These are phyloP conservation scores for Tipula confusa DNA, from an alignment of 2,888 invertebrate species.

Conservation along the genomic window DNA sequence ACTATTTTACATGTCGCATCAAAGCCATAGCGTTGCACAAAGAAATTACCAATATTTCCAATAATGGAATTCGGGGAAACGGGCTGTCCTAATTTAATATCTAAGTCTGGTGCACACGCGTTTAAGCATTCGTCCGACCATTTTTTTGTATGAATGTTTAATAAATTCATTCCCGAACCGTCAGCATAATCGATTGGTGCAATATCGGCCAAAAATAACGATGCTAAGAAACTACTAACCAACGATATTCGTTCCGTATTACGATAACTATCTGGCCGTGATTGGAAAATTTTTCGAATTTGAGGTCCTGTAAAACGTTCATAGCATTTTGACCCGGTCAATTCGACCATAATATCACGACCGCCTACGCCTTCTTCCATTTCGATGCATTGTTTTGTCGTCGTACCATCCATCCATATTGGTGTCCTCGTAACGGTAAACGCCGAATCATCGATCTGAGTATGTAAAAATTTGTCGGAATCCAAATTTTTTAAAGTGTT, in stretches of 20 bases:
- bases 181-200: conserved; percentile 90
- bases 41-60: conserved; percentile 73
- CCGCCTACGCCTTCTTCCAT: conserved; percentile 79
- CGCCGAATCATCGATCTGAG: conserved; percentile 68
- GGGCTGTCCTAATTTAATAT: conserved; percentile 67
- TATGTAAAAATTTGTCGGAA: conserved; percentile 71
- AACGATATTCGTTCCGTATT: conserved; percentile 84
- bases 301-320: conserved; percentile 81
- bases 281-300: conserved; percentile 81
- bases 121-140: conserved; percentile 75
- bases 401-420: conserved; percentile 90
- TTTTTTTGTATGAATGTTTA: conserved; percentile 70
- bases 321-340: conserved; percentile 50
- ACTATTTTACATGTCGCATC: conserved; percentile 71
- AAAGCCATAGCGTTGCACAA: conserved; percentile 83
- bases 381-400: conserved; percentile 64
- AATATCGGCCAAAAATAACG: conserved; percentile 78
- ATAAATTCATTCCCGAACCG: conserved; percentile 93
- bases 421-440: conserved; percentile 81
- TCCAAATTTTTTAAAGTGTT: conserved; percentile 61
- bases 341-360: conserved; percentile 44
- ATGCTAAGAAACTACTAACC: conserved; percentile 88
- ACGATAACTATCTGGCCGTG: conserved; percentile 63
- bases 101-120: conserved; percentile 71
- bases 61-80: conserved; percentile 66